A percentile compares a stretch with the other conserved stretches of the same genome.
Conservation (phyloP, 2,113 vertebrate species). For the Tricholaema leucomelas region DNA sequence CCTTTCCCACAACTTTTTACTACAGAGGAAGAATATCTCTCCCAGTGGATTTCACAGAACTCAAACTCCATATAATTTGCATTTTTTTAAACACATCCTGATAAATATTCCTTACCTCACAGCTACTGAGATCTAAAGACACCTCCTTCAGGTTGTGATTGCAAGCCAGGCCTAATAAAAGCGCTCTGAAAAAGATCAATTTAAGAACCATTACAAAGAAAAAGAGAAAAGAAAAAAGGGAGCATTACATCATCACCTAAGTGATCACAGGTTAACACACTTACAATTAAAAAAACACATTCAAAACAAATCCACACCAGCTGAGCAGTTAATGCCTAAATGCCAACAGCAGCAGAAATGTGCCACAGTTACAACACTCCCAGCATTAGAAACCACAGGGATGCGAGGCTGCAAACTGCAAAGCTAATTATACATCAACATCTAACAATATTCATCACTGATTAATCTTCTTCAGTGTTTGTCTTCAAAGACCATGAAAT, state of each 20-base stretch:
- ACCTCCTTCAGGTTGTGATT: slow-evolving; percentile 92
- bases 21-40: not conserved
- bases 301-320: not conserved
- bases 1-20: not conserved
- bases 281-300: not conserved
- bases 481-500: slow-evolving; percentile 2
- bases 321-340: not conserved
- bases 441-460: slow-evolving; percentile 28
- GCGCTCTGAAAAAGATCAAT: slow-evolving; percentile 81
- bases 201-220: slow-evolving; percentile 1
- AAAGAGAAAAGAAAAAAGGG: not conserved
- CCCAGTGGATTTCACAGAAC: not conserved
- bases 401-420: not conserved
- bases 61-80: not conserved
- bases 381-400: not conserved
- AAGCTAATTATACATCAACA: slow-evolving; percentile 23
- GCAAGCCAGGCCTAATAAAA: slow-evolving; percentile 92
- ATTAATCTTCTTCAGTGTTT: not conserved
- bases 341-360: not conserved
- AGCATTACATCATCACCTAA: not conserved
- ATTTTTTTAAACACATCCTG: slow-evolving; percentile 21
- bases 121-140: slow-evolving; percentile 93
- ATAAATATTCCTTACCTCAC: slow-evolving; percentile 85
- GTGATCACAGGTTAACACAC: not conserved
- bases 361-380: not conserved